Percentiles rank a stretch among this genome's conserved stretches.
These are phyloP conservation scores for Lordiphosa stackelbergi DNA, from an alignment of 1,140 invertebrate species.

Conservation along the genomic window DNA sequence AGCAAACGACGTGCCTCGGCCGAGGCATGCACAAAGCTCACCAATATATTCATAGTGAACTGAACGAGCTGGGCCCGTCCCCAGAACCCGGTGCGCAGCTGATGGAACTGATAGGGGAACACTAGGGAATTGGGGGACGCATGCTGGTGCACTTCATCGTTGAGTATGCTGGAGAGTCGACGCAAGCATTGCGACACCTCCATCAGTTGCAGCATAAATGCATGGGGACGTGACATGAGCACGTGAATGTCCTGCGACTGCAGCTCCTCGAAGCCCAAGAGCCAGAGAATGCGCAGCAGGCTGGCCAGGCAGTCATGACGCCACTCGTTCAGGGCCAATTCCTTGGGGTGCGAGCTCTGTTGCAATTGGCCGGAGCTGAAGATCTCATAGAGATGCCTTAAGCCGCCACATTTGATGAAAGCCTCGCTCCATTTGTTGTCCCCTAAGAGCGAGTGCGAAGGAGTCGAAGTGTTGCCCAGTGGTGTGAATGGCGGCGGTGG, in stretches of 20 bases:
- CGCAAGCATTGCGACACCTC: constrained; percentile 88
- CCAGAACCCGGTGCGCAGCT: constrained; percentile 92
- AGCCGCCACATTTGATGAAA: constrained; percentile 91
- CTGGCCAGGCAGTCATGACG: constrained; percentile 94
- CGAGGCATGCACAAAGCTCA: constrained; percentile 90
- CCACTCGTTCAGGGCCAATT: constrained; percentile 89
- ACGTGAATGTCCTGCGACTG: constrained; percentile 81
- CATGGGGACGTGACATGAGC: constrained; percentile 81
- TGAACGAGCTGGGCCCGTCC: constrained; percentile 90
- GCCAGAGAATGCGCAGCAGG: constrained; percentile 86
- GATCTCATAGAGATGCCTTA: constrained; percentile 92
- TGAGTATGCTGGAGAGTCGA: constrained; percentile 89
- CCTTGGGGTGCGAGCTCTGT: constrained; percentile 79
- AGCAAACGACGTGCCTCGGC: constrained; percentile 81
- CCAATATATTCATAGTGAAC: constrained; percentile 88
- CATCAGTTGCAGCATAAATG: constrained; percentile 89
- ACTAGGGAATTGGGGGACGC: constrained; percentile 78
- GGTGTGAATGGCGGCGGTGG: constrained; percentile 12
- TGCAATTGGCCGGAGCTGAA: constrained; percentile 90
- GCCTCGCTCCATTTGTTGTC: constrained; percentile 83
- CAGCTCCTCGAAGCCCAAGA: constrained; percentile 86
- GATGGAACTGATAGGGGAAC: constrained; percentile 81
- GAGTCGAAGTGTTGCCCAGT: background rate
- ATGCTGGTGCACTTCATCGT: constrained; percentile 86
- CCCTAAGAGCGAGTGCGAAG: constrained; percentile 14